Base-by-base conservation (phyloP, 2,797 vertebrate species). In the Craterocephalus amniculus region DNA sequence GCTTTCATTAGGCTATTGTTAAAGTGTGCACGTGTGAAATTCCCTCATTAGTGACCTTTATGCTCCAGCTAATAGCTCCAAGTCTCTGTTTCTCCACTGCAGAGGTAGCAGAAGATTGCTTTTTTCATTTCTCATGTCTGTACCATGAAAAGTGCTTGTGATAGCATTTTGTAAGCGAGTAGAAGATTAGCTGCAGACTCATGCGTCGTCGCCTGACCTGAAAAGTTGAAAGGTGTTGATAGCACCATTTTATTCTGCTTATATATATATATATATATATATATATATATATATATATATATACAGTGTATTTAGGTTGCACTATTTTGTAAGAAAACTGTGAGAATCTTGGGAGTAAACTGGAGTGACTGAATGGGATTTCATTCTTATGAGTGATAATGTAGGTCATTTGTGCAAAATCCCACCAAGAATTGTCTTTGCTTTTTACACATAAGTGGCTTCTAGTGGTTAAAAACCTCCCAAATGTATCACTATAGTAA, bases 131-230 rank as follows among this genome's bases (percentile, higher is more conserved):
- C 71, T 64, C 31, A 12, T 57, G 51, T 86, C 67, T 72, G 59
- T n/a, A 61, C 49, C 26, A 72, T 45, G 51, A 72, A 84, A 90
- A 83, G 67, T 89, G 88, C 89, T 78, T 69, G 66, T 52, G 70
- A 71, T 88, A 78, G 88, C 74, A 43, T 70, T 90, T 89, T 78
- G 71, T 26, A 63, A 78, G 66, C 24, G 54, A 43, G 76, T n/a
- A 52, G 73, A 60, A 84, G 74, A 91, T 91, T 87, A 83, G 79
- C 64, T 78, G 56, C 35, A 10, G 63, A 61, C 58, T 55, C 43
- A 26, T 51, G 48, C 61, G 70, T 68, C 70, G 43, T 60, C 51
- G 14, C 58, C 69, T 32, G 54, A 65, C 76, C 68, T 10, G 49
- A 36, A 26, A 54, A 77, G 76, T 65, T 72, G 63, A 63, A 62